These are phyloP conservation scores for Mobula hypostoma DNA, from an alignment of 2,113 vertebrate species.

Conservation along the genomic window DNA sequence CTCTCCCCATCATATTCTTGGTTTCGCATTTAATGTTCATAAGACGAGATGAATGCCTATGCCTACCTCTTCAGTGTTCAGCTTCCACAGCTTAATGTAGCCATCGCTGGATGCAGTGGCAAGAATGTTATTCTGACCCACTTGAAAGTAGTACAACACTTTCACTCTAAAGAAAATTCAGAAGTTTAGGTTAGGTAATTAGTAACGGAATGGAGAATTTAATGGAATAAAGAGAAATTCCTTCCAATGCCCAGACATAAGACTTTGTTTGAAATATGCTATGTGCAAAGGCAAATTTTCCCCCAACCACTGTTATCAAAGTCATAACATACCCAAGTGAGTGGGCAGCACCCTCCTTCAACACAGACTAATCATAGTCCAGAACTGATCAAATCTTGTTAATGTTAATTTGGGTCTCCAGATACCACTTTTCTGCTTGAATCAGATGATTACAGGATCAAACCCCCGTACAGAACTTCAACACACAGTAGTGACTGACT, in stretches of 20 bases:
- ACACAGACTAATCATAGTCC: background rate
- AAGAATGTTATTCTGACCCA: slow-evolving; percentile 64
- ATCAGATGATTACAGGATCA: background rate
- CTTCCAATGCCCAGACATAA: background rate
- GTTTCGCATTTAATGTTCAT: background rate
- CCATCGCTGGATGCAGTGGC: slow-evolving; percentile 91
- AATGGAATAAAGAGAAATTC: background rate
- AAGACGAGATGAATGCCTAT: slow-evolving; percentile 41
- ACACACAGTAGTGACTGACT: background rate
- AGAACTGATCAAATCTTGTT: background rate
- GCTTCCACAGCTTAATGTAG: slow-evolving; percentile 87
- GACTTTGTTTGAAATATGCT: background rate
- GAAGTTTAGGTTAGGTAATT: background rate
- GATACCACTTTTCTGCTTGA: background rate
- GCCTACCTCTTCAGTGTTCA: slow-evolving; percentile 67
- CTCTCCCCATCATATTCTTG: background rate
- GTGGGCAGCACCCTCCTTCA: background rate
- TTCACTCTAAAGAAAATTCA: slow-evolving; percentile 69
- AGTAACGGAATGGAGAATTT: background rate
- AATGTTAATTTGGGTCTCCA: background rate
- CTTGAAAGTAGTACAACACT: slow-evolving; percentile 68
- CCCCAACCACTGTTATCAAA: background rate
- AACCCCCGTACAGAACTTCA: background rate
- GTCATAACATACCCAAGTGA: background rate
- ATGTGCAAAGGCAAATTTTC: background rate